These are phyloP conservation scores for Brachyhypopomus occidentalis DNA, from an alignment of 2,113 vertebrate species.

Conservation along the genomic window DNA sequence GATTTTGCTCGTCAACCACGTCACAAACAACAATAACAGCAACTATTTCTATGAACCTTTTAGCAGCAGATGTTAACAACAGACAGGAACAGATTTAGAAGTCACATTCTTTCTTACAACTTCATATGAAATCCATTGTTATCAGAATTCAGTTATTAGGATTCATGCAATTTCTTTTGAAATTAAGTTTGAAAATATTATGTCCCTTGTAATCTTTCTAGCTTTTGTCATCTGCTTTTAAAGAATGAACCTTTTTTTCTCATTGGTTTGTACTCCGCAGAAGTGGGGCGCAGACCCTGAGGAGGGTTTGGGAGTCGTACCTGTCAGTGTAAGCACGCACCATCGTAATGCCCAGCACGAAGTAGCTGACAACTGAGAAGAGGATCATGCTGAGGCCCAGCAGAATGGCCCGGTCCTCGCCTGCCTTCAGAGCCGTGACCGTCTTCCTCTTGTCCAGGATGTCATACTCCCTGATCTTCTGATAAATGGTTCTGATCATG, in stretches of 20 bases:
- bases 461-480: slow-evolving; percentile 88
- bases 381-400: slow-evolving; percentile 92
- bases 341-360: slow-evolving; percentile 89
- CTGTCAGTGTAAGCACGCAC: slow-evolving; percentile 90
- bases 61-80: too few relatives aligned
- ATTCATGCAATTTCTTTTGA: too few relatives aligned
- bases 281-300: too few relatives aligned
- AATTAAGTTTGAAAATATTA: too few relatives aligned
- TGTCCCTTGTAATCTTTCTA: too few relatives aligned
- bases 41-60: too few relatives aligned
- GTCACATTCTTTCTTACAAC: too few relatives aligned
- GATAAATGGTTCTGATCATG: slow-evolving; percentile 86
- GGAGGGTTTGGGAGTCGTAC: slow-evolving; percentile 65
- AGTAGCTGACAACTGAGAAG: slow-evolving; percentile 92
- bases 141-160: too few relatives aligned
- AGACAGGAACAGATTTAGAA: too few relatives aligned
- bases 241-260: background rate
- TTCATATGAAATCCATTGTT: background rate
- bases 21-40: too few relatives aligned
- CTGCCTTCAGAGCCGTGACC: slow-evolving; percentile 89
- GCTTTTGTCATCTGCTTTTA: background rate
- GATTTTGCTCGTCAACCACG: background rate
- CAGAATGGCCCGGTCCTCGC: slow-evolving; percentile 91
- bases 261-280: background rate
- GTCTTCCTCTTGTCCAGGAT: slow-evolving; percentile 95